phyloP scores from a whole-genome alignment of 2,797 vertebrate genomes.

The Euphonia xanthogaster region DNA sequence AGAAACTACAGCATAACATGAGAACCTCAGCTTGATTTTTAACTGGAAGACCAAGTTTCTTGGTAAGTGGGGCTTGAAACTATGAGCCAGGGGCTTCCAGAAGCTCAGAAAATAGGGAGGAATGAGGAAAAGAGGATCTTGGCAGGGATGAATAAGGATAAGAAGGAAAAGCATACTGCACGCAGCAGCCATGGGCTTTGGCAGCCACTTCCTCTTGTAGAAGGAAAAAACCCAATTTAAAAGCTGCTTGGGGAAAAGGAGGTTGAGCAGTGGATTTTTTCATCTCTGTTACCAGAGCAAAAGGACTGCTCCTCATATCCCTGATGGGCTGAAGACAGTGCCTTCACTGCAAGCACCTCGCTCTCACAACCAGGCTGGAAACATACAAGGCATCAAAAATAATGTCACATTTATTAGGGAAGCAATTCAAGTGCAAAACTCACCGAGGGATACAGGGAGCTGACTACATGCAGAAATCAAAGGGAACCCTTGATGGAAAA shows the following conservation, averaged over 20 bases:
- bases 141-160: slow-evolving; percentile 26
- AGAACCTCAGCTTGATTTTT: neutral
- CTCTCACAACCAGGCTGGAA: neutral
- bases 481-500: slow-evolving; percentile 38
- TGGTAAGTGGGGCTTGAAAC: slow-evolving; percentile 9
- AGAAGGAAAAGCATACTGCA: slow-evolving; percentile 38
- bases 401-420: slow-evolving; percentile 39
- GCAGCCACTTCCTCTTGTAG: slow-evolving; percentile 20
- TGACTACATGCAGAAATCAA: slow-evolving; percentile 49
- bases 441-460: neutral
- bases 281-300: neutral
- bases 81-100: slow-evolving; percentile 12
- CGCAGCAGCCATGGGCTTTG: slow-evolving; percentile 33
- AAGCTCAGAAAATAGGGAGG: slow-evolving; percentile 5
- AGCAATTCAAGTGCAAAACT: slow-evolving; percentile 31
- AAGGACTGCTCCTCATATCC: neutral
- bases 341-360: neutral
- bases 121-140: slow-evolving; percentile 41
- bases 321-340: neutral
- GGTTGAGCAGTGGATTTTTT: slow-evolving; percentile 33
- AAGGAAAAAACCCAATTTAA: neutral
- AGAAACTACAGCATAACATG: neutral
- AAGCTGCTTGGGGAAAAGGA: slow-evolving; percentile 43
- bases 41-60: neutral
- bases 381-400: neutral